Percentiles rank a stretch among this genome's conserved stretches.
Evolutionary conservation across 2,797 vertebrate genomes (phyloP).

Genomic region (Anisognathus igniventris): DNA sequence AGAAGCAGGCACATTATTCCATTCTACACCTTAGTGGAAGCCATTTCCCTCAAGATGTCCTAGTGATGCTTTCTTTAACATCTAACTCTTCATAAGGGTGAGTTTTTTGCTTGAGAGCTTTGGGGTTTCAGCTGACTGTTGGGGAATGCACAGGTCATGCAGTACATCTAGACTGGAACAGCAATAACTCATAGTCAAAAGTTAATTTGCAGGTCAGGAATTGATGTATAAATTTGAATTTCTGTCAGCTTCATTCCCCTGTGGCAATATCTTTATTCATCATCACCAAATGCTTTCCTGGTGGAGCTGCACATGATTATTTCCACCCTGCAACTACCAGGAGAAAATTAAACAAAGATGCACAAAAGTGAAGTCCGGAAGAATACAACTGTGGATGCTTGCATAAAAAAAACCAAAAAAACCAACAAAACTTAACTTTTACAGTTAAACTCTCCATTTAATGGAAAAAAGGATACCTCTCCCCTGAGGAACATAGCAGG

Average conservation of each 20-base stretch:
- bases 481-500: neutral
- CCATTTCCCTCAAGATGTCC: neutral
- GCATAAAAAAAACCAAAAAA: neutral
- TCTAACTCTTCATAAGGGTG: neutral
- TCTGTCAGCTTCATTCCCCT: neutral
- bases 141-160: neutral
- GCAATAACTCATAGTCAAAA: neutral
- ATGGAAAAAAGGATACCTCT: neutral
- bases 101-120: neutral
- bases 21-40: neutral
- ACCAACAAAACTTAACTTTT: neutral
- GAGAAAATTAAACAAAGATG: neutral
- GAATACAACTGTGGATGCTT: neutral
- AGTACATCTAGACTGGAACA: neutral
- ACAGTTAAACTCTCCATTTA: neutral
- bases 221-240: neutral
- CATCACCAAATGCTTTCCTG: neutral
- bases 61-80: neutral
- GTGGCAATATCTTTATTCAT: neutral
- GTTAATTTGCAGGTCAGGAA: constrained; percentile 4
- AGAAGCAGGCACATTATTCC: neutral
- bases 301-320: neutral
- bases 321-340: neutral
- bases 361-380: neutral
- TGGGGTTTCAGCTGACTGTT: neutral